phyloP scores from a whole-genome alignment of 2,797 vertebrate species.

The Chelidonichthys spinosus region DNA sequence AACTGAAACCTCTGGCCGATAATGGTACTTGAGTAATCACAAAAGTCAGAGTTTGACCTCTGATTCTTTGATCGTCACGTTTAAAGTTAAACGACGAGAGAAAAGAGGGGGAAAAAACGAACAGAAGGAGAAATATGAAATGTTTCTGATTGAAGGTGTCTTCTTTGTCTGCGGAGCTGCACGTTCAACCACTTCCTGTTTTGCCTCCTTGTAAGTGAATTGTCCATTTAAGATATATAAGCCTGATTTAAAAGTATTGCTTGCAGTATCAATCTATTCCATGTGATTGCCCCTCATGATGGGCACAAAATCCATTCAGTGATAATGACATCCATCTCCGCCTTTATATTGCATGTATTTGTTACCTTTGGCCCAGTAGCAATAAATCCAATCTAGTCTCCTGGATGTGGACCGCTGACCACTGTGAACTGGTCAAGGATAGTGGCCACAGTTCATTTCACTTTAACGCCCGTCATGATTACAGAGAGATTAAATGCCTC shows the following conservation, averaged over 20 bases:
- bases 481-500: constrained; percentile 72
- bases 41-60: constrained; percentile 40
- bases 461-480: constrained; percentile 74
- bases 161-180: constrained; percentile 15
- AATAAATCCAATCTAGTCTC: constrained; percentile 88
- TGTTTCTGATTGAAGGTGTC: constrained; percentile 25
- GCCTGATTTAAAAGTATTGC: constrained; percentile 79
- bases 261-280: constrained; percentile 85
- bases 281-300: constrained; percentile 81
- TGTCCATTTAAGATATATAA: constrained; percentile 75
- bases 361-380: constrained; percentile 86
- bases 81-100: constrained; percentile 13
- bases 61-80: constrained; percentile 31
- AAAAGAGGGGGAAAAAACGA: constrained; percentile 10
- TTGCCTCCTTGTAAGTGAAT: constrained; percentile 67
- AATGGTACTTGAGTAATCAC: constrained; percentile 49
- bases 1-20: constrained; percentile 55
- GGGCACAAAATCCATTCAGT: constrained; percentile 82
- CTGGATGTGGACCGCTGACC: constrained; percentile 85
- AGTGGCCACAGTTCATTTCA: constrained; percentile 84
- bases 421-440: constrained; percentile 85
- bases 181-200: constrained; percentile 63
- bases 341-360: constrained; percentile 84
- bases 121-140: background rate
- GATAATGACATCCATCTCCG: constrained; percentile 81